These are phyloP conservation scores for Formica aserva DNA, from an alignment of 2,888 invertebrate genomes.

Conservation along the genomic window DNA sequence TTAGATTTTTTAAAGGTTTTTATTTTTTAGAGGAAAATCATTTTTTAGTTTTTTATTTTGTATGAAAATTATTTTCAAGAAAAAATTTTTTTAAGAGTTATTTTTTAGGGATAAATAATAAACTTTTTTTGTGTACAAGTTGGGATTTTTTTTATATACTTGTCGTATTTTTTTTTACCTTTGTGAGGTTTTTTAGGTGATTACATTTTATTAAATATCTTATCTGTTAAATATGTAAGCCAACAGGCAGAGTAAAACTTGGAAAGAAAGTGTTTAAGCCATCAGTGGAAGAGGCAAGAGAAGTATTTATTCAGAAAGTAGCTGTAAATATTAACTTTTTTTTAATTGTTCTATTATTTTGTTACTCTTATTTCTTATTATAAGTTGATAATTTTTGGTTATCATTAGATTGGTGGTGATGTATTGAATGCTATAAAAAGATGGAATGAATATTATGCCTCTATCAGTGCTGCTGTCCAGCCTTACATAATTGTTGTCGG, in stretches of 20 bases:
- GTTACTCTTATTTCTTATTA: not conserved
- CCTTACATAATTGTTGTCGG: slow-evolving; percentile 3
- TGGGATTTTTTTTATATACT: too few species aligned
- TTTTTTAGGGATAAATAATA: too few species aligned
- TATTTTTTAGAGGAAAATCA: too few species aligned
- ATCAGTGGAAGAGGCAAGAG: slow-evolving; percentile 3
- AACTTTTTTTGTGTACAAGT: too few species aligned
- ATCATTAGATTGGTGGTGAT: not conserved
- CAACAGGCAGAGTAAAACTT: slow-evolving; percentile 12
- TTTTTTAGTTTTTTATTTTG: too few species aligned
- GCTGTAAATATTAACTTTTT: not conserved
- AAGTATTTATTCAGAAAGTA: slow-evolving; percentile 1
- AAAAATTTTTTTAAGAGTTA: too few species aligned
- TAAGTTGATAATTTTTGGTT: not conserved
- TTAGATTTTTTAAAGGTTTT: too few species aligned
- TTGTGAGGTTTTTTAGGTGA: too few species aligned
- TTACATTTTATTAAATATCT: not conserved
- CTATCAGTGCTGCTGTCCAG: too few species aligned
- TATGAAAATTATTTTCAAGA: too few species aligned
- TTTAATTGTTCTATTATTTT: not conserved
- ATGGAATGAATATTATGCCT: too few species aligned
- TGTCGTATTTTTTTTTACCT: too few species aligned
- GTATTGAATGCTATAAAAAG: not conserved
- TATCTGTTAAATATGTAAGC: not conserved
- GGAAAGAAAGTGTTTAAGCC: not conserved